These are phyloP conservation scores for Pegoplata infirma DNA, from an alignment of 2,888 invertebrate species.

Conservation along the genomic window DNA sequence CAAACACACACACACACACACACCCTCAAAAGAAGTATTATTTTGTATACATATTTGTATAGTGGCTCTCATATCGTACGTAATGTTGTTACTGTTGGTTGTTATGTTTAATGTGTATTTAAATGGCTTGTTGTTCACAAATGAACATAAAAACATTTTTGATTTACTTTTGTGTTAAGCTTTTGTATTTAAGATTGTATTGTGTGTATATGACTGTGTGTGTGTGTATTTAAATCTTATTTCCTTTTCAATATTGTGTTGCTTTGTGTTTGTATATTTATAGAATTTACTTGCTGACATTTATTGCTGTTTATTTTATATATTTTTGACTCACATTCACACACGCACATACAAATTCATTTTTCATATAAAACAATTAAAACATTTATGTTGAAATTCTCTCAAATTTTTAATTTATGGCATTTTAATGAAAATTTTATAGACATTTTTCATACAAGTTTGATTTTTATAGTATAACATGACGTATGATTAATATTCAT, in stretches of 20 bases:
- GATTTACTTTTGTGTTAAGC: slow-evolving; percentile 26
- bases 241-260: not conserved
- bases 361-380: not conserved
- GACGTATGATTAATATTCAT: slow-evolving; percentile 17
- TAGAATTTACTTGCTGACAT: slow-evolving; percentile 36
- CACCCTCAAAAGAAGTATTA: not conserved
- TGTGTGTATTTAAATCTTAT: not conserved
- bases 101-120: slow-evolving; percentile 30
- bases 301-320: slow-evolving; percentile 44
- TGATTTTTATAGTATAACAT: not conserved
- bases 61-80: not conserved
- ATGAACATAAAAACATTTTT: slow-evolving; percentile 17
- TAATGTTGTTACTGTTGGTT: slow-evolving; percentile 9
- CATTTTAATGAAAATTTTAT: slow-evolving; percentile 34
- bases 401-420: slow-evolving; percentile 16
- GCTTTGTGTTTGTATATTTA: not conserved
- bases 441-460: not conserved
- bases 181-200: not conserved
- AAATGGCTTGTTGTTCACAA: slow-evolving; percentile 26
- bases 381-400: not conserved
- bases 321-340: not conserved
- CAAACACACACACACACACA: not conserved
- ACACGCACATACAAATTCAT: too few species aligned
- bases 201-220: not conserved
- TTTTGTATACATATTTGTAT: not conserved